A percentile compares a stretch with the other conserved stretches of the same genome.
phyloP scores from a whole-genome alignment of 2,113 vertebrate genomes.

The Sebastes fasciatus region DNA sequence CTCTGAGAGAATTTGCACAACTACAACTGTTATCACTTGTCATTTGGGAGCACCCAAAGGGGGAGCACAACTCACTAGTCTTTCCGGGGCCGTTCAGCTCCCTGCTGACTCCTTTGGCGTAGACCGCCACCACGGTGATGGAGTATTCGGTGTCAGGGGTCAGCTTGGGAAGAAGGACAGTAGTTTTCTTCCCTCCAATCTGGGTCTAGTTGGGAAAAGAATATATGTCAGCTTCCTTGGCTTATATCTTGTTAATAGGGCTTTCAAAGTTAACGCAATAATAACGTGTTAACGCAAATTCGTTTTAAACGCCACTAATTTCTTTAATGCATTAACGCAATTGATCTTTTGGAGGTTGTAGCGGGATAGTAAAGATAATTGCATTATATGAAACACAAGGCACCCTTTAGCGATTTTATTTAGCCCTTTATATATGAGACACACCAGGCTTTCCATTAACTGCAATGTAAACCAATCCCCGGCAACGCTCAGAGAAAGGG shows the following conservation, averaged over 20 bases:
- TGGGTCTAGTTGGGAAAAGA: slow-evolving; percentile 81
- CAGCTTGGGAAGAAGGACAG: slow-evolving; percentile 92
- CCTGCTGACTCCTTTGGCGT: slow-evolving; percentile 86
- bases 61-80: slow-evolving; percentile 88
- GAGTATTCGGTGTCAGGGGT: slow-evolving; percentile 93
- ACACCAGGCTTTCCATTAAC: too few relatives aligned
- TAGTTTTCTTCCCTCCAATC: slow-evolving; percentile 92
- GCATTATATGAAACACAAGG: too few relatives aligned
- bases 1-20: neutral
- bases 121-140: slow-evolving; percentile 90
- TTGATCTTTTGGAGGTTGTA: too few relatives aligned
- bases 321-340: too few relatives aligned
- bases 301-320: too few relatives aligned
- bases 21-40: neutral
- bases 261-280: too few relatives aligned
- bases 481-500: too few relatives aligned
- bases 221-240: neutral
- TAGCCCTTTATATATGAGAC: too few relatives aligned
- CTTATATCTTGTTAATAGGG: neutral
- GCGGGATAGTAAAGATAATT: too few relatives aligned
- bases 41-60: neutral
- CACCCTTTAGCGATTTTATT: too few relatives aligned
- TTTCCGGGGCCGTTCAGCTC: slow-evolving; percentile 92
- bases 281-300: too few relatives aligned
- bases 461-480: too few relatives aligned